Percentiles rank a stretch among this genome's conserved stretches.
phyloP scores from a whole-genome alignment of 2,888 invertebrate species.

The Clusia tigrina region DNA sequence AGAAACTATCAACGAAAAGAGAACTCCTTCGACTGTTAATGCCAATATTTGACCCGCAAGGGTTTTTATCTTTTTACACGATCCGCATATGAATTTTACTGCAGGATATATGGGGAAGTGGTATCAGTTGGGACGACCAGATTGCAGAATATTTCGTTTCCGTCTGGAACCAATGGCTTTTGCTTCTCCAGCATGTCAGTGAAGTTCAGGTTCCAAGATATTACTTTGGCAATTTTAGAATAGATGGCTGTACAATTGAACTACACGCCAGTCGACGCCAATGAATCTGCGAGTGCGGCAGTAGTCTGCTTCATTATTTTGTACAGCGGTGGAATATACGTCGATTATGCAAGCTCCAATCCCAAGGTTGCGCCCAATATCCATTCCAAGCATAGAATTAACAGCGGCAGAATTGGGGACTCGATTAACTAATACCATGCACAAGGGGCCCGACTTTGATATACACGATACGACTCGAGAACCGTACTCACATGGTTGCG shows the following conservation, averaged over 20 bases:
- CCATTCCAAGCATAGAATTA: neutral
- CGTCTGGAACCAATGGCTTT: neutral
- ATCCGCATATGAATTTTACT: neutral
- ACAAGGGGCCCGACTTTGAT: neutral
- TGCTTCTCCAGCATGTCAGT: neutral
- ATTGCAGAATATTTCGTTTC: neutral
- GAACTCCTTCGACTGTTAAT: neutral
- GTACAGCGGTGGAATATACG: too few relatives aligned
- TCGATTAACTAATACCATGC: neutral
- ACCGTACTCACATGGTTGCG: neutral
- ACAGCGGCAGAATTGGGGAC: neutral
- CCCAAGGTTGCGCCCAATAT: neutral
- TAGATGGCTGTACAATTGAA: neutral
- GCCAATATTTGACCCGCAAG: neutral
- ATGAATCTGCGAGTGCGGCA: too few relatives aligned
- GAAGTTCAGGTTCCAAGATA: neutral
- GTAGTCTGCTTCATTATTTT: neutral
- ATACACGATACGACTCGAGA: neutral
- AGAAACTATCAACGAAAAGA: neutral
- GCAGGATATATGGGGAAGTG: neutral
- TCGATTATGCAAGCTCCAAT: too few relatives aligned
- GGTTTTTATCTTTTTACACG: neutral
- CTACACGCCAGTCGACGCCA: neutral
- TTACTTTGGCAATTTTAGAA: neutral
- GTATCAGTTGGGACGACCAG: too few relatives aligned